Percentiles rank a stretch among this genome's conserved stretches.
Evolutionary conservation across 1,140 invertebrate species (phyloP).

Genomic region (Bombus difficillimus): DNA sequence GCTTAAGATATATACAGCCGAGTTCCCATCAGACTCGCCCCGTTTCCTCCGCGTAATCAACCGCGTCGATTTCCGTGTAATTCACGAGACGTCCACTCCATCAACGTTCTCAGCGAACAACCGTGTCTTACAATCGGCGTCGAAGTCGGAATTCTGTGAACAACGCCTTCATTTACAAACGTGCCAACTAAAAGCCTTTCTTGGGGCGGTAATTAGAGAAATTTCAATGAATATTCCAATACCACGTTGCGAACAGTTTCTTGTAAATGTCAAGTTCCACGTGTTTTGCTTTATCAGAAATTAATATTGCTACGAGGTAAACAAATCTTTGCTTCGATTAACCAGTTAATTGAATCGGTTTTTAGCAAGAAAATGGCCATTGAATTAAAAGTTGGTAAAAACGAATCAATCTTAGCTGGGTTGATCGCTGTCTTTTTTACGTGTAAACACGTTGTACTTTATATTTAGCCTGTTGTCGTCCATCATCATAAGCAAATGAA

Average conservation of each 20-base stretch:
- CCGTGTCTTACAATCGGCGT: background rate
- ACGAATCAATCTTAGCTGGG: background rate
- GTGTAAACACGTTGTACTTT: background rate
- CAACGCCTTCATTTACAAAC: background rate
- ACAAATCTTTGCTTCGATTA: background rate
- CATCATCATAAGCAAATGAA: background rate
- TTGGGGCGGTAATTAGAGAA: conserved; percentile 7
- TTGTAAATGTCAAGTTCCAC: background rate
- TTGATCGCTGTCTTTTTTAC: background rate
- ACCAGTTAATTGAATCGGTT: background rate
- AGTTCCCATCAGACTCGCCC: background rate
- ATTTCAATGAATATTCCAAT: background rate
- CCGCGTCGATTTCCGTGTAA: background rate
- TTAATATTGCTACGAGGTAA: background rate
- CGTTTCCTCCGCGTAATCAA: background rate
- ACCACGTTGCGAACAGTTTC: background rate
- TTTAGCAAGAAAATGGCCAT: background rate
- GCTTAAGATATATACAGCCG: background rate
- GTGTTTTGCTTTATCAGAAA: background rate
- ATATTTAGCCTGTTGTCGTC: background rate
- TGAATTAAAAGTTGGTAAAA: background rate
- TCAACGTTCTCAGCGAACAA: background rate
- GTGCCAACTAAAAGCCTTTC: background rate
- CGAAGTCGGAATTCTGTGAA: background rate
- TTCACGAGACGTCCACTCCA: background rate